These are phyloP conservation scores for Serilophus lunatus DNA, from an alignment of 2,113 vertebrate species.

Conservation along the genomic window DNA sequence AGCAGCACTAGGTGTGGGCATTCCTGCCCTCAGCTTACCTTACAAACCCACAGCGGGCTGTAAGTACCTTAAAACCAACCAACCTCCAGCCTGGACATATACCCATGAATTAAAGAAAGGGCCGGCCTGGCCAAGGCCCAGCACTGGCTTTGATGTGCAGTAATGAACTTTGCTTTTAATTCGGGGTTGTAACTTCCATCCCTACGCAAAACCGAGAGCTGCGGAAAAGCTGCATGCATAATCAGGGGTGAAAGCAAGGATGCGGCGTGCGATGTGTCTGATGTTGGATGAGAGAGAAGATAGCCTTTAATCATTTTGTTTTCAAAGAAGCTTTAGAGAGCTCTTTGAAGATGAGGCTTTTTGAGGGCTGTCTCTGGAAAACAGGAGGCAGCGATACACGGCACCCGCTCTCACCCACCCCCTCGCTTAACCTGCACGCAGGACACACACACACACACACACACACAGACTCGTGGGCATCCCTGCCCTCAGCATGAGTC, in stretches of 20 bases:
- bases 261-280: slow-evolving; percentile 51
- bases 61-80: not conserved
- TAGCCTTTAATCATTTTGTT: slow-evolving; percentile 73
- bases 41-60: not conserved
- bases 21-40: not conserved
- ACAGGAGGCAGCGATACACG: not conserved
- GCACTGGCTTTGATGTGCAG: not conserved
- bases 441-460: not conserved
- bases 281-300: slow-evolving; percentile 66
- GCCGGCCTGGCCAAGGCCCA: not conserved
- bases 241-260: slow-evolving; percentile 50
- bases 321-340: slow-evolving; percentile 65
- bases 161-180: slow-evolving; percentile 39
- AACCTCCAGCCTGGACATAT: not conserved
- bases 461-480: no score
- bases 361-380: slow-evolving; percentile 23
- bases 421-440: not conserved
- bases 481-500: not conserved
- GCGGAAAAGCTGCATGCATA: slow-evolving; percentile 47
- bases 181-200: not conserved
- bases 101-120: not conserved
- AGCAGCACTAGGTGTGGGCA: rapidly evolving
- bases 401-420: not conserved
- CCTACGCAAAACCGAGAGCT: not conserved
- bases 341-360: slow-evolving; percentile 64